Base-by-base conservation (phyloP, 2,797 vertebrate species). In the Gila robusta region DNA sequence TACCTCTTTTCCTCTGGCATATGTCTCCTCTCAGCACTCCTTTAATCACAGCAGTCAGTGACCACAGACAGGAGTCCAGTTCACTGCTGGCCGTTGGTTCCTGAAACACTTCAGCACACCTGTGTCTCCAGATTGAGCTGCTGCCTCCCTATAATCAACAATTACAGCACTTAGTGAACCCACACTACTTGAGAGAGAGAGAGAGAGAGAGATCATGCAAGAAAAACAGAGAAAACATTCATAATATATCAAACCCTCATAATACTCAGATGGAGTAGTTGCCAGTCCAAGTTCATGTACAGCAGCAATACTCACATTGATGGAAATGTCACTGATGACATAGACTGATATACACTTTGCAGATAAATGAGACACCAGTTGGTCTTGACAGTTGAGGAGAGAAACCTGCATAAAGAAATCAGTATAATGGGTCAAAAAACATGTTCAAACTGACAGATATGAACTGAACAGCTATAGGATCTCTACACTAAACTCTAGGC, bases 291-390 rank as follows among this genome's bases (percentile, higher is more conserved):
- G 49, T 16, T 77, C 11, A 52, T 23, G 17, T 23, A 14, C 5
- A 54, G 19, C 73, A 54, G 92, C 19, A 49, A 74, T 64, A 94
- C 95, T 94, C 70, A 97, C 96, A 91, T 37, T 71, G 3, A 74
- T 76, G 88, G 90, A 88, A 87, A 96, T 87, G 8, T 96, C 94
- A 89, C 95, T 95, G 89, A 93, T 88, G 11, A 97, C 92, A 74
- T 95, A 94, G 0, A 92, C 83, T 0, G 96, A 95, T 5, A 93
- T 93, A 72, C 91, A 94, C 91, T 96, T 97, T 2, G 97, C 95
- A 74, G 97, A 94, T 91, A 97, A 92, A 91, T 99, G 96, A 86
- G 95, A 94, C 16, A 97, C 71, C 17, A 98, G 89, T 79, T 89
- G 95, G 81, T 99, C 96, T 0, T 87, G 70, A 73, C 82, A 86